These are phyloP conservation scores for Leptopilina clavipes DNA, from an alignment of 1,140 invertebrate species.

Conservation along the genomic window DNA sequence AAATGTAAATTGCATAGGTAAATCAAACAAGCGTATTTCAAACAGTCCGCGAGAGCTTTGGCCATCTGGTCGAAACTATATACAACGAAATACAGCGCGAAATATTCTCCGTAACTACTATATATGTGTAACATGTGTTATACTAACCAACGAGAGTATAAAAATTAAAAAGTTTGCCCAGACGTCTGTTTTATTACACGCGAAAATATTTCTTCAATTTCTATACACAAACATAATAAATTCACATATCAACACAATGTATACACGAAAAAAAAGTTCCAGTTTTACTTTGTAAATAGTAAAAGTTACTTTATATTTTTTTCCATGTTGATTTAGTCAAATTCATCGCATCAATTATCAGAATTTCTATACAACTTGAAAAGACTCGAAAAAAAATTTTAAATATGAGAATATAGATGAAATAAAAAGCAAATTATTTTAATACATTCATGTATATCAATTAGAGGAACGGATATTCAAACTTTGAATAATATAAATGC, in stretches of 20 bases:
- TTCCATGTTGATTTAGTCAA: too few relatives aligned
- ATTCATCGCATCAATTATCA: too few relatives aligned
- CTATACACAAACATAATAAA: neutral
- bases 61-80: constrained; percentile 13
- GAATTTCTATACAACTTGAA: too few relatives aligned
- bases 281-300: too few relatives aligned
- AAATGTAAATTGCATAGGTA: constrained; percentile 33
- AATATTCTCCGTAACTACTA: constrained; percentile 4
- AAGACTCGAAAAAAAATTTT: too few relatives aligned
- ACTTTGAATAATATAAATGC: too few relatives aligned
- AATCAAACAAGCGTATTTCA: constrained; percentile 31
- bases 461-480: too few relatives aligned
- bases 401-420: too few relatives aligned
- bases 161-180: neutral
- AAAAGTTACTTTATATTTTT: too few relatives aligned
- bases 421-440: neutral
- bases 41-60: constrained; percentile 9
- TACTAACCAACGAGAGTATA: neutral
- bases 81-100: neutral
- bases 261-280: too few relatives aligned
- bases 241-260: too few relatives aligned
- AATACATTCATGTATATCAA: too few relatives aligned
- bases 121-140: constrained; percentile 19
- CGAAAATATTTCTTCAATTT: neutral
- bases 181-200: neutral